Evolutionary conservation across 1,140 invertebrate genomes (phyloP).

Genomic region (Polypedilum vanderplanki): DNA sequence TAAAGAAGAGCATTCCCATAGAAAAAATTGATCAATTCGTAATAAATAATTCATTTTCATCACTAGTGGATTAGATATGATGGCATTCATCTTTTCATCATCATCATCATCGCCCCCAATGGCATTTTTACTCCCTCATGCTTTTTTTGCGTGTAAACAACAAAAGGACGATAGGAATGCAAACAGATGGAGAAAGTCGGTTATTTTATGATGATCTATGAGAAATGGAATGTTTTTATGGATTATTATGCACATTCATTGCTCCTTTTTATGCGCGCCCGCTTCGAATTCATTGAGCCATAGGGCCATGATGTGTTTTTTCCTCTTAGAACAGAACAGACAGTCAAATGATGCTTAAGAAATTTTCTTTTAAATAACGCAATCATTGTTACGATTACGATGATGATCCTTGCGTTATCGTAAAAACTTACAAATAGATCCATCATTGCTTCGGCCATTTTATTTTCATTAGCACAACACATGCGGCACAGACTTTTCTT

Average conservation of each 20-base stretch:
- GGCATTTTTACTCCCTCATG: neutral
- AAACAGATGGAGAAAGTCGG: neutral
- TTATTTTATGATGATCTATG: constrained; percentile 2
- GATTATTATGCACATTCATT: constrained; percentile 19
- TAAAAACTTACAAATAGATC: neutral
- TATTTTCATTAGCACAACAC: constrained; percentile 26
- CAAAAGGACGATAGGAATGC: neutral
- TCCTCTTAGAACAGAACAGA: no score
- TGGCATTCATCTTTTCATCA: neutral
- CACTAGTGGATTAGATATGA: constrained; percentile 20
- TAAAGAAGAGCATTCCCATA: neutral
- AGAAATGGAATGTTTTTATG: constrained; percentile 14
- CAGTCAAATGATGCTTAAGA: no score
- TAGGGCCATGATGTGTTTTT: no score
- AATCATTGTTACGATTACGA: neutral
- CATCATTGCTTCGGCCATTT: neutral
- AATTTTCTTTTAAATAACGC: neutral
- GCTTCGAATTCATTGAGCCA: neutral
- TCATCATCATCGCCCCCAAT: neutral
- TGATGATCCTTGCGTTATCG: constrained; percentile 2
- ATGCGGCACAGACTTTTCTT: neutral
- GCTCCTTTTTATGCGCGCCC: neutral
- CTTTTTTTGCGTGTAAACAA: constrained; percentile 8
- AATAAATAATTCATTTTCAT: constrained; percentile 28
- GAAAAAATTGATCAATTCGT: neutral